Conservation (phyloP, 2,888 invertebrate genomes). For the Reticulitermes lucifugus region DNA sequence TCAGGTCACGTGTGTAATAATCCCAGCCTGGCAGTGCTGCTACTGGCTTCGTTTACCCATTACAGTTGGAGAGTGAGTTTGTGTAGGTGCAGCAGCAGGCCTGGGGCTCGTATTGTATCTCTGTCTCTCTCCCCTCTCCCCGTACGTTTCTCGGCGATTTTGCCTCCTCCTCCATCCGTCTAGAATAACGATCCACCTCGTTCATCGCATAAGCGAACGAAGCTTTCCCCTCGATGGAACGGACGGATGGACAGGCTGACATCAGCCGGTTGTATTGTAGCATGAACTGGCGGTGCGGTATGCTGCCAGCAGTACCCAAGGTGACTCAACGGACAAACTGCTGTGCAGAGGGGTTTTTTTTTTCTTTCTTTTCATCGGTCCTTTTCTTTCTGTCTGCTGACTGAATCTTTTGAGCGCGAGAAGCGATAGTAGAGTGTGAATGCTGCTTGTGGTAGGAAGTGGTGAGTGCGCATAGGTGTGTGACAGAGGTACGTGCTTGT, state of each 20-base stretch:
- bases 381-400: no score
- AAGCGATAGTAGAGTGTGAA: background rate
- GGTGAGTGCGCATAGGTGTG: background rate
- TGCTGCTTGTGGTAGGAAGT: background rate
- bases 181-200: conserved; percentile 53
- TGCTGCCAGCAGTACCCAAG: conserved; percentile 23
- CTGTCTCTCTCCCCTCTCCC: background rate
- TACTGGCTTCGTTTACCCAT: conserved; percentile 37
- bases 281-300: conserved; percentile 16
- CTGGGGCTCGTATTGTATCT: conserved; percentile 2
- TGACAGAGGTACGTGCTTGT: background rate
- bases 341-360: background rate
- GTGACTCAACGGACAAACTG: conserved; percentile 28
- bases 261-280: conserved; percentile 9
- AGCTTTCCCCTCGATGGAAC: conserved; percentile 34
- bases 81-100: conserved; percentile 6
- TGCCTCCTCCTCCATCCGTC: conserved; percentile 44
- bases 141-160: background rate
- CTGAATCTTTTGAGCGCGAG: background rate
- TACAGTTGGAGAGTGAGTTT: conserved; percentile 6
- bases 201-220: conserved; percentile 12
- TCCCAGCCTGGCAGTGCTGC: conserved; percentile 27
- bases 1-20: conserved; percentile 32
- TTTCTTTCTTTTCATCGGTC: background rate
- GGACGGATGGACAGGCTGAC: conserved; percentile 23